A percentile compares a stretch with the other conserved stretches of the same genome.
Conservation (phyloP, 2,797 vertebrate species). For the Macropus fuliginosus region DNA sequence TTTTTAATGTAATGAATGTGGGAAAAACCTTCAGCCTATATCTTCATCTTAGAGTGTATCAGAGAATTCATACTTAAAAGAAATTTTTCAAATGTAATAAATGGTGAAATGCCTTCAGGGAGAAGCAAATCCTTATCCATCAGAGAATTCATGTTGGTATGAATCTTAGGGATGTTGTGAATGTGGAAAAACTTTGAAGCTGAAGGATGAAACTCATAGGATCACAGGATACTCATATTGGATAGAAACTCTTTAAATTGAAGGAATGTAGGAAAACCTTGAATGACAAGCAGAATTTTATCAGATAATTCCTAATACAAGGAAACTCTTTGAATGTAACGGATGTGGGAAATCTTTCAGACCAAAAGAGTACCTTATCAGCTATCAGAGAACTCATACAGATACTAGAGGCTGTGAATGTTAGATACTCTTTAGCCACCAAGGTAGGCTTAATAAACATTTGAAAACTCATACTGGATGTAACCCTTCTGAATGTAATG, state of each 20-base stretch:
- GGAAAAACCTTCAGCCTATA: too few relatives aligned
- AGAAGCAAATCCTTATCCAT: too few relatives aligned
- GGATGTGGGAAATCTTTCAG: background rate
- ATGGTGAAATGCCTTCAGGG: too few relatives aligned
- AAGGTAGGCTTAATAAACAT: background rate
- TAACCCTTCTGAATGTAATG: background rate
- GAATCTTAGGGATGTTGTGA: background rate
- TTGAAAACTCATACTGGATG: background rate
- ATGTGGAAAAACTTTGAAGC: background rate
- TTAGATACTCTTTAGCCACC: background rate
- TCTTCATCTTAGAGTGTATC: too few relatives aligned
- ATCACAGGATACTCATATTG: background rate
- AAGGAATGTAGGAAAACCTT: background rate
- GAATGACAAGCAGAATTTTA: background rate
- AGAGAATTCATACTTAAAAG: too few relatives aligned
- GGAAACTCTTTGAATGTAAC: background rate
- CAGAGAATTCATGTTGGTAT: background rate
- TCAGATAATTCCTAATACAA: background rate
- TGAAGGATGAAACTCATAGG: background rate
- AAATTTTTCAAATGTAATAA: too few relatives aligned
- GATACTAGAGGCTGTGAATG: background rate
- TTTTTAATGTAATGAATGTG: too few relatives aligned
- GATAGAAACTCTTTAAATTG: background rate
- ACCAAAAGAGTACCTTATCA: background rate
- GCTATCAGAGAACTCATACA: background rate